Evolutionary conservation across 2,113 vertebrate genomes (phyloP).

Genomic region (Corythoichthys intestinalis): DNA sequence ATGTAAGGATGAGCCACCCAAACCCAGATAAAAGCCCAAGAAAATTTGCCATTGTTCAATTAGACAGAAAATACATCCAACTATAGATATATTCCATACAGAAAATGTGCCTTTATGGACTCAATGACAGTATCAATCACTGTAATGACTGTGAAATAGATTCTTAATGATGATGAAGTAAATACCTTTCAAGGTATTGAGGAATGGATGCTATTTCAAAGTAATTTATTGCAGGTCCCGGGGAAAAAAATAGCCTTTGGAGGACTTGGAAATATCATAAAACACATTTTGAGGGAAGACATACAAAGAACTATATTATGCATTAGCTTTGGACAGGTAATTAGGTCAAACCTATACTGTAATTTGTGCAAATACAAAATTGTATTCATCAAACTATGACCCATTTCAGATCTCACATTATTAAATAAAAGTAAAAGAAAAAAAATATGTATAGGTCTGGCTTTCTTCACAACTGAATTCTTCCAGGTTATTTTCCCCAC

Average conservation of each 20-base stretch:
- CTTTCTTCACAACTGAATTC: conserved; percentile 40
- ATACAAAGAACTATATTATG: background rate
- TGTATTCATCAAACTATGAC: background rate
- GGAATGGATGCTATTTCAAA: conserved; percentile 48
- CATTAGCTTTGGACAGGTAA: background rate
- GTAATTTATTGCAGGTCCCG: conserved; percentile 36
- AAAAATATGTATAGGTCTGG: conserved; percentile 11
- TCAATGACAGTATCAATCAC: conserved; percentile 62
- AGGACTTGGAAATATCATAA: conserved; percentile 4
- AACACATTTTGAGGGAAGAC: background rate
- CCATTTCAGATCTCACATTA: background rate
- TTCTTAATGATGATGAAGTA: conserved; percentile 68
- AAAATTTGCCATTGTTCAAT: conserved; percentile 64
- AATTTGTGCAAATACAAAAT: background rate
- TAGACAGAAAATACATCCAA: conserved; percentile 44
- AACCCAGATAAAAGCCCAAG: conserved; percentile 43
- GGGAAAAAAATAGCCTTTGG: conserved; percentile 8
- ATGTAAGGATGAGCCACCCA: conserved; percentile 43
- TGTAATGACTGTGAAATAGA: conserved; percentile 57
- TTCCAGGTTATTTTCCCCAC: conserved; percentile 58
- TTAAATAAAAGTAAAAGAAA: background rate
- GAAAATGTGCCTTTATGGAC: conserved; percentile 50
- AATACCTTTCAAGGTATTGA: conserved; percentile 48
- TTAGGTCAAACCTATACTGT: background rate
- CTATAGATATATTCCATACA: conserved; percentile 46